A percentile compares a stretch with the other conserved stretches of the same genome.
These are phyloP conservation scores for Neoaliturus tenellus DNA, from an alignment of 2,888 invertebrate species.

Conservation along the genomic window DNA sequence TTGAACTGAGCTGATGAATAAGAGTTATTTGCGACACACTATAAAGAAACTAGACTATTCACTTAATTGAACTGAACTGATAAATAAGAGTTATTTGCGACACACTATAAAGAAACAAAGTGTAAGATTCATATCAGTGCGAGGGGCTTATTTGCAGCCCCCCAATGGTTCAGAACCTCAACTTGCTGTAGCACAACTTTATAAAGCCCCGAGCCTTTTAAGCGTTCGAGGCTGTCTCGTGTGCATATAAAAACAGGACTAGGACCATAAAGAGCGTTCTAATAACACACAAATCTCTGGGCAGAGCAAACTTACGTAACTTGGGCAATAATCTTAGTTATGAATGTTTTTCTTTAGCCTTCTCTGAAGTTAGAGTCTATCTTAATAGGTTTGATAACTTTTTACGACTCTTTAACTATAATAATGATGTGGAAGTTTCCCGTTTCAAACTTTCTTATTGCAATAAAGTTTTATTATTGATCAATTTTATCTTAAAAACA, in stretches of 20 bases:
- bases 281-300: background rate
- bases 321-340: constrained; percentile 4
- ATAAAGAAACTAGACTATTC: no score
- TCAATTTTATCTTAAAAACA: no score
- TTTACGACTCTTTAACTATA: constrained; percentile 9
- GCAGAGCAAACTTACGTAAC: background rate
- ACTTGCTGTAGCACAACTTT: background rate
- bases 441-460: background rate
- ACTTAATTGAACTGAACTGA: no score
- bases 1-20: no score
- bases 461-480: background rate
- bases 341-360: constrained; percentile 9
- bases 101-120: no score
- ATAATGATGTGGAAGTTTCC: background rate
- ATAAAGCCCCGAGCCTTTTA: background rate
- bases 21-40: no score
- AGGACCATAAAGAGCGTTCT: background rate
- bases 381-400: constrained; percentile 23
- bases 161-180: constrained; percentile 37
- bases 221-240: background rate
- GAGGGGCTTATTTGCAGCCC: background rate
- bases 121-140: constrained; percentile 36
- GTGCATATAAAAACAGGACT: background rate
- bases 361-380: constrained; percentile 24
- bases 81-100: no score